These are phyloP conservation scores for Aphis gossypii DNA, from an alignment of 1,140 invertebrate species.

Conservation along the genomic window DNA sequence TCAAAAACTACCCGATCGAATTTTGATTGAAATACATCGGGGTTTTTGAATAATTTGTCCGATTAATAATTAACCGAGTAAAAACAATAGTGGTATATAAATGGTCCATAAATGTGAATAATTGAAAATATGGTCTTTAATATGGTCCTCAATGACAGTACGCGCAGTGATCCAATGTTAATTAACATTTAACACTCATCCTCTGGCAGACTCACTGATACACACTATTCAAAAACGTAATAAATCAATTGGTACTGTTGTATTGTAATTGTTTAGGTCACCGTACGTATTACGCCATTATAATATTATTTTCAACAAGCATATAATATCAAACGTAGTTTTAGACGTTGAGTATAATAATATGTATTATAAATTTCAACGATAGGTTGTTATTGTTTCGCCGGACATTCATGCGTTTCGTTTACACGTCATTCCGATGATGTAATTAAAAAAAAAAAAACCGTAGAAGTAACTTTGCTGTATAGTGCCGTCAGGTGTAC, in stretches of 20 bases:
- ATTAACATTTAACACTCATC: neutral
- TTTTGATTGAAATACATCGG: neutral
- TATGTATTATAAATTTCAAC: neutral
- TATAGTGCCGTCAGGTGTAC: neutral
- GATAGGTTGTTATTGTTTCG: neutral
- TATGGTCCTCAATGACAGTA: neutral
- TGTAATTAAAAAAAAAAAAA: neutral
- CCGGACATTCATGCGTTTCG: neutral
- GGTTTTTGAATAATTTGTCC: too few species aligned
- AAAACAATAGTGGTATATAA: too few species aligned
- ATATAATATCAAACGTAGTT: neutral
- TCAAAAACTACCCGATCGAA: neutral
- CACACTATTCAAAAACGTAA: neutral
- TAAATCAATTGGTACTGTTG: neutral
- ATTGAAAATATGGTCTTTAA: too few species aligned
- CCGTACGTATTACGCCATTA: neutral
- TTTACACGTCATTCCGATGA: neutral
- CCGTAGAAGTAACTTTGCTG: neutral
- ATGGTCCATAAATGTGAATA: too few species aligned
- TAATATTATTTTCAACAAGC: neutral
- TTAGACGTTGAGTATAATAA: too few species aligned
- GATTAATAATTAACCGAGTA: too few species aligned
- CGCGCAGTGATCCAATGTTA: neutral
- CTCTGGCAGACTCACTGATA: neutral
- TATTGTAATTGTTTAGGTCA: neutral